Conservation (phyloP, 92 coral and sea anemone genomes). For the Parazoanthus atlanticus region DNA sequence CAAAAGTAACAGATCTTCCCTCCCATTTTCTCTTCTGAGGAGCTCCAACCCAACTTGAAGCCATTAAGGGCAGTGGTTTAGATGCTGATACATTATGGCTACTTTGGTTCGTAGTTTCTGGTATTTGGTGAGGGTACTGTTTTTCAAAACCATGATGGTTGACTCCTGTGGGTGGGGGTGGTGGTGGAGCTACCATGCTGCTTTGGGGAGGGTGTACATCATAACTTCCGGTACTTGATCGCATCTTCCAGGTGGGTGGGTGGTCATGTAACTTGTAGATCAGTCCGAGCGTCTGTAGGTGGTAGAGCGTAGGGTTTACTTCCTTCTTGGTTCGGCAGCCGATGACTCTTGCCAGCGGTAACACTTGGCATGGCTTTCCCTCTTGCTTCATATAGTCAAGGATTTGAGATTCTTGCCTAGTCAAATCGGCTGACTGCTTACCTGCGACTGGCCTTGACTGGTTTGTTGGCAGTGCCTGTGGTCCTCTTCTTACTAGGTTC, state of each 20-base stretch:
- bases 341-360: constrained; percentile 62
- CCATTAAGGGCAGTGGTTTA: constrained; percentile 5
- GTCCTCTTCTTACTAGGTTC: constrained; percentile 59
- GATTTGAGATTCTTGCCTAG: constrained; percentile 53
- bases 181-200: background rate
- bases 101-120: constrained; percentile 11
- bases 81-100: background rate
- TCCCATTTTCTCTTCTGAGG: constrained; percentile 42
- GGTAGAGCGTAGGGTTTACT: constrained; percentile 81
- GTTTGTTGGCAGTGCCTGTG: constrained; percentile 58
- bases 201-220: background rate
- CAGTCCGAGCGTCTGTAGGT: constrained; percentile 71
- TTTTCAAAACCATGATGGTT: background rate
- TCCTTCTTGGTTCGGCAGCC: constrained; percentile 82
- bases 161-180: background rate
- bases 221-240: constrained; percentile 48
- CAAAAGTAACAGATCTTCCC: background rate
- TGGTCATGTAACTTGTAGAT: constrained; percentile 84
- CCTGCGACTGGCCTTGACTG: constrained; percentile 7
- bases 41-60: constrained; percentile 40
- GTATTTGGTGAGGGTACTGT: constrained; percentile 5
- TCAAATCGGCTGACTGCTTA: constrained; percentile 42
- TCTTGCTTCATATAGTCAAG: constrained; percentile 73
- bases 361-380: constrained; percentile 68
- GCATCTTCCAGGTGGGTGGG: constrained; percentile 91